Base-by-base conservation (phyloP, 1,140 invertebrate species). In the Phenacoccus solenopsis region DNA sequence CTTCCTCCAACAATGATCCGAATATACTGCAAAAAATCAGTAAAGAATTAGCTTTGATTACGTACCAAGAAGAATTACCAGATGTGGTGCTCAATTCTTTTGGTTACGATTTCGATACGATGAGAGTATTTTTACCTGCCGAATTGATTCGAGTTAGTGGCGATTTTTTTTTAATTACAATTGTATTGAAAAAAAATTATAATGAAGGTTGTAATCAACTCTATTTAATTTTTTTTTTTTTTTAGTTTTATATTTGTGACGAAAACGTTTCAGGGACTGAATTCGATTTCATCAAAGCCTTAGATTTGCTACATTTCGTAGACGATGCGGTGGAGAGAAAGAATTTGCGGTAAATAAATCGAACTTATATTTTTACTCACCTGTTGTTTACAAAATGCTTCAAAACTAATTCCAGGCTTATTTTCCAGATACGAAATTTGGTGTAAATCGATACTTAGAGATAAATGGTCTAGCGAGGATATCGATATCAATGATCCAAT, bases 211-310 rank as follows among this genome's bases (percentile, higher is more conserved):
- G n/a, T n/a, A n/a, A n/a, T n/a, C n/a, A n/a, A n/a, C n/a, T n/a
- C 12, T 20, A 70, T 57, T 27, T 49, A 49, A 71, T 20, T 70
- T 38, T 67, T 67, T 59, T 72, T 20, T 69, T 68, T 67, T 35
- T 69, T 69, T n/a, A 71, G 64, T 69, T 70, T 69, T 75, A 77
- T 20, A 87, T 88, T 0, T 84, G 86, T 74, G 83, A 85, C 30
- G 87, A 89, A 74, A 90, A 90, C 76, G 75, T 79, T 20, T 78
- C 83, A 28, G 84, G 85, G 0, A 85, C 81, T 56, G 89, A 91
- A 74, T 81, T 85, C 56, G 88, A 90, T 74, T 91, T 90, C 76
- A 90, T 89, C 74, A 90, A 89, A 77, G 88, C 89, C 1, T 77
- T 91, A 1, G 89, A 91, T 78, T 79, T 92, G 4, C 75, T 90